These are phyloP conservation scores for Paracentrotus lividus DNA, from an alignment of 53 echinoderm and acorn worm genomes.

Conservation along the genomic window DNA sequence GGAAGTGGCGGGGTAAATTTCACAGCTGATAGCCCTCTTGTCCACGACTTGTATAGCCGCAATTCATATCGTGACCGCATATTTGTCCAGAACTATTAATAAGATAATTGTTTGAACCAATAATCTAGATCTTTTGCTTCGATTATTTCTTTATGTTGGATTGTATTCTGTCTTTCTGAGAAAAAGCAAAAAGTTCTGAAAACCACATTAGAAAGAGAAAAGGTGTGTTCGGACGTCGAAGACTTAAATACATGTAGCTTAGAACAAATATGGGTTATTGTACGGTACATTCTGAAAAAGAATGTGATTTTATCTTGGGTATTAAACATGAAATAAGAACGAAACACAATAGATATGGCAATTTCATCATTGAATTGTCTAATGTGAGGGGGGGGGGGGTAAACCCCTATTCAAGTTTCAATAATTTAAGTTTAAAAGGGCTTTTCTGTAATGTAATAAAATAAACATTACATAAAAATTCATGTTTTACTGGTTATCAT, in stretches of 20 bases:
- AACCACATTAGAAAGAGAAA: too few relatives aligned
- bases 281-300: too few relatives aligned
- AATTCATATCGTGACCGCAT: constrained; percentile 3
- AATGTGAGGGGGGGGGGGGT: too few relatives aligned
- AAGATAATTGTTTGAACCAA: background rate
- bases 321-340: background rate
- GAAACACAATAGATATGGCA: background rate
- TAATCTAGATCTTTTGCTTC: constrained; percentile 42
- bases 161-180: background rate
- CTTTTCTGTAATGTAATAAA: too few relatives aligned
- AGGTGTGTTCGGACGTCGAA: too few relatives aligned
- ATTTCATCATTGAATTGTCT: background rate
- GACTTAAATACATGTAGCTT: too few relatives aligned
- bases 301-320: background rate
- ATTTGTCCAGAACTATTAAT: background rate
- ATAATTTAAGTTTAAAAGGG: too few relatives aligned
- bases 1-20: constrained; percentile 44
- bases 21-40: constrained; percentile 36
- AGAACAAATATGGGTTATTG: too few relatives aligned
- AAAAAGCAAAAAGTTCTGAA: background rate
- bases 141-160: background rate
- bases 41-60: background rate
- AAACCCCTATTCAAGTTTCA: too few relatives aligned
- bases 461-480: too few relatives aligned
- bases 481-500: too few relatives aligned